A percentile compares a stretch with the other conserved stretches of the same genome.
Conservation (phyloP, 2,797 vertebrate genomes). For the Zenarchopterus dispar region DNA sequence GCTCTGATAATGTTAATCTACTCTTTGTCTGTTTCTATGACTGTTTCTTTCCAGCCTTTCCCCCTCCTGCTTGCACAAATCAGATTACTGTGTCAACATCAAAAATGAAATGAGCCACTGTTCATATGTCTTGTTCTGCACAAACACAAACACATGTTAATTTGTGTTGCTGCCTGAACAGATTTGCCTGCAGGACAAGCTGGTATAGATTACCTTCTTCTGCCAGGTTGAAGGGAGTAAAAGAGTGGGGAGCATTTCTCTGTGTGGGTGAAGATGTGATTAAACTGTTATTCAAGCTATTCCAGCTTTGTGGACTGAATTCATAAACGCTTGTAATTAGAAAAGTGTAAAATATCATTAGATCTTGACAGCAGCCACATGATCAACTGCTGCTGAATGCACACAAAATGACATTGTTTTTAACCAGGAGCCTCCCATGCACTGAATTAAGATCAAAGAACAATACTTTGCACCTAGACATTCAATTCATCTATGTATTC, state of each 20-base stretch:
- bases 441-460: too few relatives aligned
- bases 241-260: conserved; percentile 34
- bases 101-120: conserved; percentile 59
- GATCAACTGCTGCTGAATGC: background rate
- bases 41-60: background rate
- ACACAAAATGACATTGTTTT: too few relatives aligned
- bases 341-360: conserved; percentile 25
- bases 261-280: conserved; percentile 56
- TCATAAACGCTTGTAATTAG: conserved; percentile 43
- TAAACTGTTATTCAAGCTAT: conserved; percentile 55
- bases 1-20: background rate
- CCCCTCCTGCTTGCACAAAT: conserved; percentile 40
- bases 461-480: too few relatives aligned
- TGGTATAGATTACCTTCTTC: conserved; percentile 63
- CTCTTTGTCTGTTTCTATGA: conserved; percentile 8
- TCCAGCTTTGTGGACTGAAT: conserved; percentile 43
- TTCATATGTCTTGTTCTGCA: conserved; percentile 67
- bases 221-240: conserved; percentile 31
- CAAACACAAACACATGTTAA: conserved; percentile 74
- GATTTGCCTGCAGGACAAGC: conserved; percentile 58
- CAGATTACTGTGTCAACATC: conserved; percentile 65
- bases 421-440: too few relatives aligned
- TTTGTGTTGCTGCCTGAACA: conserved; percentile 65
- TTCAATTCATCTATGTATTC: too few relatives aligned
- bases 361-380: background rate